Evolutionary conservation across 1,140 invertebrate genomes (phyloP).

Genomic region (Saccostrea cuccullata): DNA sequence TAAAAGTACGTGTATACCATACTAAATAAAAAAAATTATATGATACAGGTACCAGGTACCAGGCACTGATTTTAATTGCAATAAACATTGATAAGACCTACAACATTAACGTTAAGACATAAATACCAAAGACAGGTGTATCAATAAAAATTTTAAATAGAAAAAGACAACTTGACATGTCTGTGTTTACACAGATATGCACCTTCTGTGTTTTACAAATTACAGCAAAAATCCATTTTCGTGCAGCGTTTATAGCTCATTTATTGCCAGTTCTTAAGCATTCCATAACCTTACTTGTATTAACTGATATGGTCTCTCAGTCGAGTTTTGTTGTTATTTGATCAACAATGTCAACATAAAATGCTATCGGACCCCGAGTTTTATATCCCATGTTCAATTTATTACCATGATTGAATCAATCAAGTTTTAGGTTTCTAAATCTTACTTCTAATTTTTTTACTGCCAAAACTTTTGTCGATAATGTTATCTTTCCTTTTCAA

Average conservation of each 20-base stretch:
- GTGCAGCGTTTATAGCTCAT: neutral
- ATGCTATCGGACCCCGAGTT: neutral
- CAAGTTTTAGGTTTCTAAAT: neutral
- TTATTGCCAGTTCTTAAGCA: neutral
- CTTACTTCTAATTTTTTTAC: no score
- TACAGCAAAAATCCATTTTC: neutral
- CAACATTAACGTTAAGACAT: neutral
- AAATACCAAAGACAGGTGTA: neutral
- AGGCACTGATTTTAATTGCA: neutral
- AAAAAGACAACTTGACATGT: neutral
- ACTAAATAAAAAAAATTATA: neutral
- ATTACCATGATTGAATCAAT: neutral
- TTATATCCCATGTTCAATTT: neutral
- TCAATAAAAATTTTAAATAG: neutral
- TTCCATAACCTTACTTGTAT: neutral
- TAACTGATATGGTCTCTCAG: neutral
- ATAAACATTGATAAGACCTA: neutral
- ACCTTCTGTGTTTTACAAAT: neutral
- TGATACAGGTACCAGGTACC: neutral
- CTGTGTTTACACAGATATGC: slow-evolving; percentile 6
- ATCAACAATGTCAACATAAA: slow-evolving; percentile 29
- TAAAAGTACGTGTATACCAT: no score
- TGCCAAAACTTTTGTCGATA: neutral
- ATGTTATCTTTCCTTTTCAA: neutral
- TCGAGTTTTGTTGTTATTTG: slow-evolving; percentile 18